A percentile compares a stretch with the other conserved stretches of the same genome.
These are phyloP conservation scores for Cotesia congregata DNA, from an alignment of 2,888 invertebrate genomes.

Conservation along the genomic window DNA sequence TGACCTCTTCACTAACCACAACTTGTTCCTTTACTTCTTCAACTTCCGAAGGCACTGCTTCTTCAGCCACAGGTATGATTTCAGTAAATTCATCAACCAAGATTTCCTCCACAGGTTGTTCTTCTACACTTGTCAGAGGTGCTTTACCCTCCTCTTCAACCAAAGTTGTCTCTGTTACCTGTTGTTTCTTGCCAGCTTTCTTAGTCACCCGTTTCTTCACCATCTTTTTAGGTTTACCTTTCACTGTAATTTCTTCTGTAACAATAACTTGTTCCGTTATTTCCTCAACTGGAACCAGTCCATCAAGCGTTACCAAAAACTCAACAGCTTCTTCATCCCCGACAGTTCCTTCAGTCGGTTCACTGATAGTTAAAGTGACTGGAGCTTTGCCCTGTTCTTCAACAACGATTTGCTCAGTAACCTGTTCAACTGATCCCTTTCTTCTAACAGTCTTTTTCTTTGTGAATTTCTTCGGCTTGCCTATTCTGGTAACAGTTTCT, in stretches of 20 bases:
- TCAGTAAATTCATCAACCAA: conserved; percentile 43
- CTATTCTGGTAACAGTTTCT: conserved; percentile 55
- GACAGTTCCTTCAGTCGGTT: conserved; percentile 51
- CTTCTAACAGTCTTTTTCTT: conserved; percentile 52
- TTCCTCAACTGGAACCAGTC: conserved; percentile 53
- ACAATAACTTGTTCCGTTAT: conserved; percentile 57
- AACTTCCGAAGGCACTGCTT: conserved; percentile 28
- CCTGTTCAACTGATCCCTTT: conserved; percentile 51
- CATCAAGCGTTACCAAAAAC: conserved; percentile 30
- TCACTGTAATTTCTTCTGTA: conserved; percentile 56
- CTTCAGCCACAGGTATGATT: conserved; percentile 51
- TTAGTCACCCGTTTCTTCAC: conserved; percentile 69
- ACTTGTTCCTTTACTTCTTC: conserved; percentile 58
- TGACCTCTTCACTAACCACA: conserved; percentile 63
- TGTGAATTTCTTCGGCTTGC: conserved; percentile 55
- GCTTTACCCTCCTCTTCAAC: conserved; percentile 70
- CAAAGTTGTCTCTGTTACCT: conserved; percentile 61
- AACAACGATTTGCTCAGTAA: conserved; percentile 66
- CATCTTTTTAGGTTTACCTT: conserved; percentile 60
- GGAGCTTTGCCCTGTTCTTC: conserved; percentile 50
- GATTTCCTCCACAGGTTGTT: conserved; percentile 53
- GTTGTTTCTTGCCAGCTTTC: conserved; percentile 59
- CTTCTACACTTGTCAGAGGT: conserved; percentile 49
- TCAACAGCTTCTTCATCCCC: conserved; percentile 50
- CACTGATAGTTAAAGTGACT: conserved; percentile 31